Percentiles rank a stretch among this genome's conserved stretches.
These are phyloP conservation scores for Cricetomys ansorgei DNA, from an alignment of 2,113 vertebrate species.

Conservation along the genomic window DNA sequence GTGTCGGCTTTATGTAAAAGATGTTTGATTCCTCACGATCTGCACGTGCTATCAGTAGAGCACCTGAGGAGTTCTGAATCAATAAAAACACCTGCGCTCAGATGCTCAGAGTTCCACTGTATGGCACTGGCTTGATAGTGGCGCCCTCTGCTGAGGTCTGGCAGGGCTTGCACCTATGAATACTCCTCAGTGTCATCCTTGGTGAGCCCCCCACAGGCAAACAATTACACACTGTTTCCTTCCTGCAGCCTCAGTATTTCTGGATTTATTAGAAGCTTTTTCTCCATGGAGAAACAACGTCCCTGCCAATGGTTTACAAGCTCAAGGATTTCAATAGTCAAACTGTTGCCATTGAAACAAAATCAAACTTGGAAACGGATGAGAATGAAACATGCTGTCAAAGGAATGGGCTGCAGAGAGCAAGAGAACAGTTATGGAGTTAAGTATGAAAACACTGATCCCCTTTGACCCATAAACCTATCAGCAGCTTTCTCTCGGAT, in stretches of 20 bases:
- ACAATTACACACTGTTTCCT: neutral
- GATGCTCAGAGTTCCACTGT: no score
- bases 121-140: no score
- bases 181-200: no score
- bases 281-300: neutral
- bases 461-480: neutral
- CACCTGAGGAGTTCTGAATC: no score
- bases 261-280: constrained; percentile 34
- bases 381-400: constrained; percentile 17
- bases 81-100: no score
- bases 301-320: constrained; percentile 46
- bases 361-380: constrained; percentile 46
- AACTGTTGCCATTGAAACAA: constrained; percentile 54
- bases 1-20: no score
- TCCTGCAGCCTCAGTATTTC: neutral
- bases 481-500: neutral
- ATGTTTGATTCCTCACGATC: no score
- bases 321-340: constrained; percentile 46
- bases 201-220: no score
- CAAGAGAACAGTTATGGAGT: neutral
- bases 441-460: neutral
- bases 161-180: no score
- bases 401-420: neutral
- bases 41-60: no score
- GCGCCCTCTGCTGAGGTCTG: no score